A percentile compares a stretch with the other conserved stretches of the same genome.
phyloP scores from a whole-genome alignment of 1,140 invertebrate species.

The Myzus persicae region DNA sequence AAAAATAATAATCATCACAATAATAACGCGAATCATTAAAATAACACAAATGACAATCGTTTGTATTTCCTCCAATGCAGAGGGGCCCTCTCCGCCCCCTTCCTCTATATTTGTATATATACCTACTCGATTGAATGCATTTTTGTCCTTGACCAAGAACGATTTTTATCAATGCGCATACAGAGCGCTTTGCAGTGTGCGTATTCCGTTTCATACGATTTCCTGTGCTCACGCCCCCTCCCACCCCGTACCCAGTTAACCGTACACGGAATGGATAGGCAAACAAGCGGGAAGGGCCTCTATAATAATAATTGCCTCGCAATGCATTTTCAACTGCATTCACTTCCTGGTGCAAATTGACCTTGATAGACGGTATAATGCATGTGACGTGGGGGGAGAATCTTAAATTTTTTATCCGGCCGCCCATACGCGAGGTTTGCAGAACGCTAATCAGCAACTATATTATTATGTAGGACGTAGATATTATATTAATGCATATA shows the following conservation, averaged over 20 bases:
- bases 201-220: slow-evolving; percentile 23
- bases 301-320: slow-evolving; percentile 46
- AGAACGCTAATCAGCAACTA: slow-evolving; percentile 20
- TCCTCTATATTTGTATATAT: not conserved
- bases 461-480: not conserved
- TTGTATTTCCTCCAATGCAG: not conserved
- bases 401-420: slow-evolving; percentile 31
- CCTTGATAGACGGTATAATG: slow-evolving; percentile 4
- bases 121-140: slow-evolving; percentile 26
- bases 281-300: slow-evolving; percentile 31
- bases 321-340: slow-evolving; percentile 53
- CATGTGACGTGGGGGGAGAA: not conserved
- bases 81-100: not conserved
- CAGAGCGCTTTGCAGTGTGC: slow-evolving; percentile 9
- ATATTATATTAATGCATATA: not conserved
- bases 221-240: slow-evolving; percentile 8
- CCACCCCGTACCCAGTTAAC: not conserved
- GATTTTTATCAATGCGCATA: slow-evolving; percentile 40
- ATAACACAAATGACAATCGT: slow-evolving; percentile 9
- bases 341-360: slow-evolving; percentile 46
- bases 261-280: slow-evolving; percentile 23
- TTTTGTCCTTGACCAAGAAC: slow-evolving; percentile 52
- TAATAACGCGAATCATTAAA: not conserved
- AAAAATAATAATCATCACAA: not conserved
- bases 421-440: not conserved